Conservation (phyloP, 2,797 vertebrate species). For the Darevskia mixta region DNA sequence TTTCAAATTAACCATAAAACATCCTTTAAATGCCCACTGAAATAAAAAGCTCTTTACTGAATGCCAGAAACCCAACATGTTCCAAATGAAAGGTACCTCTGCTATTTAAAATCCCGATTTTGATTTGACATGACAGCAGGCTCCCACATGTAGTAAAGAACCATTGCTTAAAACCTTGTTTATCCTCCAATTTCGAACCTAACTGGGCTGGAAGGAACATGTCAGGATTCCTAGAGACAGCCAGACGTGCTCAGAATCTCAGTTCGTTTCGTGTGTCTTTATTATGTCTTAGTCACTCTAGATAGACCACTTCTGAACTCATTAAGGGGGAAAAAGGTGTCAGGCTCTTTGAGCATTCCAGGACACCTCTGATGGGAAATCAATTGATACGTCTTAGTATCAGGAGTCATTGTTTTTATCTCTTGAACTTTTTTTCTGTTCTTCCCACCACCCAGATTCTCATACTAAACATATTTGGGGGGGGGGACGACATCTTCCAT, state of each 20-base stretch:
- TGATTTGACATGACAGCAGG: not conserved
- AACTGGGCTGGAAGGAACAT: not conserved
- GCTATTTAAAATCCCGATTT: slow-evolving; percentile 1
- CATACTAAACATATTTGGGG: not conserved
- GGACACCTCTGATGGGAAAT: slow-evolving; percentile 21
- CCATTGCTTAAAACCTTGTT: not conserved
- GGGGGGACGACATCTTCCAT: not conserved
- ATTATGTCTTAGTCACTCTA: not conserved
- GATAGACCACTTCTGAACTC: slow-evolving; percentile 3
- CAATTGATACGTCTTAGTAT: slow-evolving; percentile 3
- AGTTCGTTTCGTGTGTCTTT: slow-evolving; percentile 21
- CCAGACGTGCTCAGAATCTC: slow-evolving; percentile 19
- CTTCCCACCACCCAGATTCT: not conserved
- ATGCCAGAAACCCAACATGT: no score
- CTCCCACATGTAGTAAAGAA: not conserved
- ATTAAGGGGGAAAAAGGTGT: slow-evolving; percentile 11
- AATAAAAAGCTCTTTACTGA: no score
- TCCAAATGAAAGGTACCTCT: slow-evolving; percentile 29
- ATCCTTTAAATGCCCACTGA: no score
- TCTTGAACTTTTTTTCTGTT: not conserved
- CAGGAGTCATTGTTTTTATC: not conserved
- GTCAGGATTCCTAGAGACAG: not conserved
- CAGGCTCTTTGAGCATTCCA: not conserved
- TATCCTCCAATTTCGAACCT: not conserved
- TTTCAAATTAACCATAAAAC: no score